Evolutionary conservation across 1,140 invertebrate species (phyloP).

Genomic region (Cepaea nemoralis): DNA sequence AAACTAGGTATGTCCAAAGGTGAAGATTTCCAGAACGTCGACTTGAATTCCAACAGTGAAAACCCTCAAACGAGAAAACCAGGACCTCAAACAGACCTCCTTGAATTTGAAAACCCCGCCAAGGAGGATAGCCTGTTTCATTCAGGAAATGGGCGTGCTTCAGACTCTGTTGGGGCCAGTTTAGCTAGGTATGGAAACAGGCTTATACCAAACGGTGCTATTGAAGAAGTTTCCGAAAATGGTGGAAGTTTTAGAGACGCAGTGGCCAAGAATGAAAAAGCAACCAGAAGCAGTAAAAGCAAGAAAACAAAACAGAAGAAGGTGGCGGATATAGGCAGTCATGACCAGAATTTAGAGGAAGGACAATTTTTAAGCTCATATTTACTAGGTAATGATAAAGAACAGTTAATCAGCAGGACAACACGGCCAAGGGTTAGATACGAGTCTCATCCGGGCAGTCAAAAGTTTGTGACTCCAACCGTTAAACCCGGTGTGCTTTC

Average conservation of each 20-base stretch:
- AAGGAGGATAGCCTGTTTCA: background rate
- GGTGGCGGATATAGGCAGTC: background rate
- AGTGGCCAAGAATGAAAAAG: background rate
- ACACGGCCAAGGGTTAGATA: background rate
- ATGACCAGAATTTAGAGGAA: background rate
- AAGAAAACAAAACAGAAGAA: background rate
- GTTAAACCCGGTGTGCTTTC: background rate
- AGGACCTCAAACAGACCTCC: too few species aligned
- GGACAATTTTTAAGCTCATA: background rate
- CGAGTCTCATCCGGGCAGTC: background rate
- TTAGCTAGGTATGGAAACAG: background rate
- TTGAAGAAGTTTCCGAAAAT: background rate
- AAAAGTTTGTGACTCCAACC: background rate
- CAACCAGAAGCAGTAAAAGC: background rate
- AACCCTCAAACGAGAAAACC: too few species aligned
- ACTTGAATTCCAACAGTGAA: background rate
- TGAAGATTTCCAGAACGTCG: background rate
- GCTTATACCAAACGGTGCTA: background rate
- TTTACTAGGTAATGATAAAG: background rate
- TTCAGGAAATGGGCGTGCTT: background rate
- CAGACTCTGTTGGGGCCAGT: background rate
- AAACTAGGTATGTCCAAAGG: background rate
- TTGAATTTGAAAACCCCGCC: too few species aligned
- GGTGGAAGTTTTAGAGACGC: too few species aligned
- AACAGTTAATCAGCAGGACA: background rate